Evolutionary conservation across 2,113 vertebrate species (phyloP), one percentile per base, ranked within the genome.

Genomic region (Prochilodus magdalenae): DNA sequence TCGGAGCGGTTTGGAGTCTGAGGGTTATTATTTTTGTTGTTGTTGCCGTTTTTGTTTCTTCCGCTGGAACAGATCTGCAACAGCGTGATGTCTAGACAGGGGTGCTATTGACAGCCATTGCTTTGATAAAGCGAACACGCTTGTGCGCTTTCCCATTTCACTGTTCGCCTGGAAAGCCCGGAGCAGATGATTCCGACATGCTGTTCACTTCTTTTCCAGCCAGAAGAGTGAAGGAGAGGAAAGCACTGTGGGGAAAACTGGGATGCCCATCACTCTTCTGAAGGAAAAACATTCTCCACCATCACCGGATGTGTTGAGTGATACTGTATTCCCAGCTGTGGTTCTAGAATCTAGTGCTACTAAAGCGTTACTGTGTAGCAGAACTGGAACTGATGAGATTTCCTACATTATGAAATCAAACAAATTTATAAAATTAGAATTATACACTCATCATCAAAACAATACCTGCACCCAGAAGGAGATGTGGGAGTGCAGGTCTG

Each of bases 1-100:
- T 73, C 55, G 55, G 30, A 75, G 11, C 33, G 44, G 60, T 63
- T 72, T 73, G 29, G 55, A 36, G 27, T 63, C 66, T 27, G 29
- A 44, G 79, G 20, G 65, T 30, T 53, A 36, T 53, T 73, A 14
- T 57, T 59, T 59, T n/a, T 12, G 18, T 57, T 60, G 4, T 57
- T 36, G 36, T 36, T 36, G 36, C 7, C 36, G 36, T 36, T 36
- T 3, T 36, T 36, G 36, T 36, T 36, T n/a, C n/a, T 76, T n/a
- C 30, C 13, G 0, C 5, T 5, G 20, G 5, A 3, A 13, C 5
- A 44, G 66, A 71, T 29, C 16, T 44, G 33, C 7, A 60, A 26
- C 24, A 30, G 11, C 27, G 15, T 62, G 77, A 27, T 59, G 57
- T 72, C 20, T 13, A 72, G 53, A 30, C 55, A 80, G 4, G 11